Base-by-base conservation (phyloP, 2,797 vertebrate genomes). In the Amphiprion clarkii region DNA sequence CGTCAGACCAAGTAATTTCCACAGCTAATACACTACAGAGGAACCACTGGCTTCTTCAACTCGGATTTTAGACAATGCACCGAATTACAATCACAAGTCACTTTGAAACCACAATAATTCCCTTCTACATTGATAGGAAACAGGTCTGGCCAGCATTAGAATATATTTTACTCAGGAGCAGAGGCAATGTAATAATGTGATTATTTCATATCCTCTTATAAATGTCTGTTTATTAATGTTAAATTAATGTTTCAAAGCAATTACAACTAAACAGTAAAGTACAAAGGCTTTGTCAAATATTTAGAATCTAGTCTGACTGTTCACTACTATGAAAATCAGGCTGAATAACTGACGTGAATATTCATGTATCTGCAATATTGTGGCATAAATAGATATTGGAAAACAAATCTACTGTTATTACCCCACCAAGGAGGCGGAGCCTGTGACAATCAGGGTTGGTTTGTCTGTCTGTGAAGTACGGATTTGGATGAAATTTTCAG, bases 161-260 rank as follows among this genome's bases (percentile, higher is more conserved):
- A 57, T 56, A 23, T 33, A 6, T 25, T 59, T 0, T 0, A 46
- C 11, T 42, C 0, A 17, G 13, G 27, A 23, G 23, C 23, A 23
- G 29, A 27, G 0, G 21, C 29, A 1, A 12, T 49, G 2, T 0
- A 12, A 25, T 19, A 17, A 9, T 33, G 16, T 5, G 17, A 21
- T n/a, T 5, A 31, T 1, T 6, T 61, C 40, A 69, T 51, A 52
- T 40, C n/a, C 10, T 21, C 11, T 49, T 3, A 21, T 51, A 23
- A 23, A 23, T 3, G 1, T 49, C 46, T 46, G 17, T 19, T 17
- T 14, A 6, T 36, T 8, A 36, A 36, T 36, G 33, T 14, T 14
- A 19, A 46, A 46, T 46, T 6, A 46, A 46, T 19, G 44, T 46
- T 46, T 17, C 14, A 46, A 19, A 19, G 44, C 44, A 46, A 19